These are phyloP conservation scores for Gallirallus australis DNA, from an alignment of 2,797 vertebrate species.

Conservation along the genomic window DNA sequence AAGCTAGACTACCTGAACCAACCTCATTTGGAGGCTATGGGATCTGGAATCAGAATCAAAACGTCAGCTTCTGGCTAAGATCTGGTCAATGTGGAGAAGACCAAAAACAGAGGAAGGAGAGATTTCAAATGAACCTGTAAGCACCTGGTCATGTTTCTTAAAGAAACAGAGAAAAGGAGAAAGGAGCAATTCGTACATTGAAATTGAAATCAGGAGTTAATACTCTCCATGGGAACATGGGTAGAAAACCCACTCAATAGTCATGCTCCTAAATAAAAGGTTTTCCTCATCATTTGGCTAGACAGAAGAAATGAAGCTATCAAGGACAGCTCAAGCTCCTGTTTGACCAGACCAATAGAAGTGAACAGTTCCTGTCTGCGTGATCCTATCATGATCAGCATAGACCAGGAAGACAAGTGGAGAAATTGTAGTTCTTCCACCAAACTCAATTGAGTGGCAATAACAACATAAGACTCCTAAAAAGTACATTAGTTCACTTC, in stretches of 20 bases:
- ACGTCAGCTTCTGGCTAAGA: neutral
- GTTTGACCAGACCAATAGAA: neutral
- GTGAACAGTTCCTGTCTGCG: neutral
- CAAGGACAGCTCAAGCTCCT: neutral
- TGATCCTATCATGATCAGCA: neutral
- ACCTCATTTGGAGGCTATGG: neutral
- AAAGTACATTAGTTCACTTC: neutral
- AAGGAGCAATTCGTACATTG: neutral
- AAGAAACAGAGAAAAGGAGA: neutral
- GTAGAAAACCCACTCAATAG: neutral
- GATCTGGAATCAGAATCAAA: neutral
- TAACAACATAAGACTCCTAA: neutral
- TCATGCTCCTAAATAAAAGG: neutral
- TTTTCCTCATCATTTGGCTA: neutral
- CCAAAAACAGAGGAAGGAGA: neutral
- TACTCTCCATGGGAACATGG: neutral
- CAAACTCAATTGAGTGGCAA: neutral
- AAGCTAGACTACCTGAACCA: neutral
- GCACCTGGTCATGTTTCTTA: neutral
- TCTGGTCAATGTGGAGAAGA: neutral
- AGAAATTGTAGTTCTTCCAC: neutral
- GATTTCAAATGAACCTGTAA: neutral
- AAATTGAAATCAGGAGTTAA: neutral
- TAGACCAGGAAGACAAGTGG: neutral
- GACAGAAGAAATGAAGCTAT: neutral